Evolutionary conservation across 1,140 invertebrate species (phyloP), one percentile per base, ranked within the genome.

Genomic region (Hypsibius dujardini): DNA sequence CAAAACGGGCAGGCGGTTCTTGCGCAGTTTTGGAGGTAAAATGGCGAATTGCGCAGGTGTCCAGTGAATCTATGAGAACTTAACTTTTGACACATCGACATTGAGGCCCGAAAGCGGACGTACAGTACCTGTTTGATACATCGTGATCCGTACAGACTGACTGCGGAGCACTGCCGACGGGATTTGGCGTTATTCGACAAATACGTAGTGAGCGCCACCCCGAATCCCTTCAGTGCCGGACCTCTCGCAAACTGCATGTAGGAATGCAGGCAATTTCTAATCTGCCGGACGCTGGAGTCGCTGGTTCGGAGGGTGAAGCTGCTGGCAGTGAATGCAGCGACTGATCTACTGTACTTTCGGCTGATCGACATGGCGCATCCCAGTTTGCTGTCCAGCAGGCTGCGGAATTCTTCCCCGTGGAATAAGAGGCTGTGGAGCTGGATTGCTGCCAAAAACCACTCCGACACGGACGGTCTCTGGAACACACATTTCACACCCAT

Each of bases 211-310:
- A 67, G 42, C 42, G 42, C 62, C 7, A 12, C 42, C 7, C 62
- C 62, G 62, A 15, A 67, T 15, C 42, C 42, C 42, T 67, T 67
- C 12, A 42, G 3, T 15, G 62, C 62, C 12, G 62, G 62, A 67
- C 62, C 62, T 15, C 62, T 12, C 7, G 62, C 62, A 42, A 67
- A 67, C 62, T 67, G 62, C 62, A 67, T 67, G 62, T 67, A 67
- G 12, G 62, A 67, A 45, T 67, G 42, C 42, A 67, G 7, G 12
- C 62, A 12, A 42, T 67, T 15, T 67, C 12, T 7, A 67, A 67
- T 67, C 62, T 67, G 62, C 12, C 42, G 62, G 45, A 42, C 45
- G 12, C 62, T 42, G 12, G 62, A 42, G 7, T 67, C 62, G 12
- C 7, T 42, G 12, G 3, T 15, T 12, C 62, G 62, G 3, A 67